These are phyloP conservation scores for Acanthaster planci DNA, from an alignment of 35 echinoderm and acorn worm genomes.

Conservation along the genomic window DNA sequence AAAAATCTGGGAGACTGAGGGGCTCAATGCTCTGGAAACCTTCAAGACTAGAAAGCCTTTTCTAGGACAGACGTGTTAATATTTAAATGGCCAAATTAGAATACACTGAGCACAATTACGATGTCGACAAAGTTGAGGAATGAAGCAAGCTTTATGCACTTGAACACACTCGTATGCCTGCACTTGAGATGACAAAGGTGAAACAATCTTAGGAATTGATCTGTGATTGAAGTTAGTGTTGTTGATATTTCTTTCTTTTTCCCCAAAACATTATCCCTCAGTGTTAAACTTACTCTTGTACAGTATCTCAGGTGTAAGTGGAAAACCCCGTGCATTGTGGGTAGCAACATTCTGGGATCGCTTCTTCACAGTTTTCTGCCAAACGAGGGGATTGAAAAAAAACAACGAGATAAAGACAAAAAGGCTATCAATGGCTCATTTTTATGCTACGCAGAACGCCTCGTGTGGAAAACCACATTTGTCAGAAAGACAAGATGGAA, in stretches of 20 bases:
- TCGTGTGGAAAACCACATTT: not conserved
- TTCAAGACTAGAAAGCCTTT: not conserved
- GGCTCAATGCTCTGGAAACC: not conserved
- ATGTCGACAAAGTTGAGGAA: too few relatives aligned
- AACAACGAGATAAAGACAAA: not conserved
- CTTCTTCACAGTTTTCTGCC: not conserved
- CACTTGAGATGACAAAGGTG: too few relatives aligned
- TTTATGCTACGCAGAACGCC: not conserved
- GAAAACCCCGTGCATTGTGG: not conserved
- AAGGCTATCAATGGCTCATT: not conserved
- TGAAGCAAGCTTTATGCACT: too few relatives aligned
- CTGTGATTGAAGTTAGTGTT: too few relatives aligned
- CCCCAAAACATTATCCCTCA: not conserved
- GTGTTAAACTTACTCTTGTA: constrained; percentile 1
- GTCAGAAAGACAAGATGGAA: not conserved
- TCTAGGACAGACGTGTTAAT: too few relatives aligned
- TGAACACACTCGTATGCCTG: too few relatives aligned
- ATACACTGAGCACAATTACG: too few relatives aligned
- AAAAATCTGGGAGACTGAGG: not conserved
- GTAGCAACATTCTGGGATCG: not conserved
- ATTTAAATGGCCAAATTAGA: too few relatives aligned
- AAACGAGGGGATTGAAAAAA: not conserved
- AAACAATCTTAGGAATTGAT: too few relatives aligned
- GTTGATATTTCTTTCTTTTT: too few relatives aligned
- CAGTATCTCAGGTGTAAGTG: not conserved